These are phyloP conservation scores for Zoanthus solanderi DNA, from an alignment of 92 coral and sea anemone species.

Conservation along the genomic window DNA sequence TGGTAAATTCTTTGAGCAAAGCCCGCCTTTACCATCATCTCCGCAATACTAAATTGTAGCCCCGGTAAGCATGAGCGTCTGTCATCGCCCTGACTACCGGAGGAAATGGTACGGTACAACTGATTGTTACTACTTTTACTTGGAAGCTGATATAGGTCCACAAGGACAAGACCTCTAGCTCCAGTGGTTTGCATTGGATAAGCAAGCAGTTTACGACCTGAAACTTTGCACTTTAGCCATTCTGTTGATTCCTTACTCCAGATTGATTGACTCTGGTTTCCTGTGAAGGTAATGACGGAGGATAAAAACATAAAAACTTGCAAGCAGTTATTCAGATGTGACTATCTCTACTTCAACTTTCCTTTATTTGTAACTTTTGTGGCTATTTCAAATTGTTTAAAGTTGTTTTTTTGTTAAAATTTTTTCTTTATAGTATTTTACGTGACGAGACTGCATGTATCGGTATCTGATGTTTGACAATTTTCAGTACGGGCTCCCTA, in stretches of 20 bases:
- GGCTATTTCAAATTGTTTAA: too few relatives aligned
- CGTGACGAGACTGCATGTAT: too few relatives aligned
- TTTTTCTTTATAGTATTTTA: too few relatives aligned
- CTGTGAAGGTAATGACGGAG: neutral
- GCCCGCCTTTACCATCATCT: slow-evolving; percentile 74
- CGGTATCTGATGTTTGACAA: too few relatives aligned
- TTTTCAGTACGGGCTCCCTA: too few relatives aligned
- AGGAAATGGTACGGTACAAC: neutral
- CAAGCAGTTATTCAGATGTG: too few relatives aligned
- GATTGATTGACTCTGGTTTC: slow-evolving; percentile 46
- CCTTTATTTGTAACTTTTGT: too few relatives aligned
- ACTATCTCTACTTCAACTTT: too few relatives aligned
- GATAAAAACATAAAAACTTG: neutral
- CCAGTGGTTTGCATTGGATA: slow-evolving; percentile 68
- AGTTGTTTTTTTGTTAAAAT: too few relatives aligned
- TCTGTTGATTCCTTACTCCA: slow-evolving; percentile 76
- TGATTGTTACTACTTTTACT: neutral
- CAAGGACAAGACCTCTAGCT: slow-evolving; percentile 66
- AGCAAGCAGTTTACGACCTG: slow-evolving; percentile 79
- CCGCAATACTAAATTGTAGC: slow-evolving; percentile 72
- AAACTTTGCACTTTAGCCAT: slow-evolving; percentile 77
- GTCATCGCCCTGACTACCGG: neutral
- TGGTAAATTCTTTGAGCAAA: slow-evolving; percentile 67
- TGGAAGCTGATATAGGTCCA: slow-evolving; percentile 64
- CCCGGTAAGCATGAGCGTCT: slow-evolving; percentile 50